phyloP scores from a whole-genome alignment of 2,113 vertebrate species.

The Columba janthina region DNA sequence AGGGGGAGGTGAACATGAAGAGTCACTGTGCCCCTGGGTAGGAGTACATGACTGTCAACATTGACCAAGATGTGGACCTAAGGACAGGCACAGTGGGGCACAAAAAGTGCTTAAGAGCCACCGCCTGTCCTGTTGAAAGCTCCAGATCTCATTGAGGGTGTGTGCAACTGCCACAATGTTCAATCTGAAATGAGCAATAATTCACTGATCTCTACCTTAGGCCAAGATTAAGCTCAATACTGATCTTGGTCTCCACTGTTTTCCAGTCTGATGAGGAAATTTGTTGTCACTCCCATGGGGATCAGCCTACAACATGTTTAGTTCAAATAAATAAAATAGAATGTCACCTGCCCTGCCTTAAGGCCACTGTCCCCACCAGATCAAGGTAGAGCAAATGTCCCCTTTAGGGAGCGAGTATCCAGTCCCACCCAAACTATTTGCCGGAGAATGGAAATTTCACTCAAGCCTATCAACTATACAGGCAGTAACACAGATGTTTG shows the following conservation, averaged over 20 bases:
- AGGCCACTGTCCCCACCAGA: background rate
- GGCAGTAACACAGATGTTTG: slow-evolving; percentile 29
- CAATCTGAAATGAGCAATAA: background rate
- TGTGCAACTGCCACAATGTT: background rate
- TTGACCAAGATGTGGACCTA: too few species aligned
- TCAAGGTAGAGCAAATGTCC: background rate
- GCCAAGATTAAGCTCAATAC: background rate
- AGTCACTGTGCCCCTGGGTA: too few species aligned
- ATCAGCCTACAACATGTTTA: background rate
- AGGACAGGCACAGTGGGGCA: too few species aligned
- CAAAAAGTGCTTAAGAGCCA: too few species aligned
- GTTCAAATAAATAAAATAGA: background rate
- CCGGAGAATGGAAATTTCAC: background rate
- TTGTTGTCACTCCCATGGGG: background rate
- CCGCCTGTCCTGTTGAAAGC: too few species aligned
- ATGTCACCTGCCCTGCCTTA: background rate
- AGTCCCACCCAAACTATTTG: background rate
- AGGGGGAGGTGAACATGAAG: too few species aligned
- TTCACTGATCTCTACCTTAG: background rate
- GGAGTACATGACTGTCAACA: too few species aligned
- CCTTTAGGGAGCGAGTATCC: background rate
- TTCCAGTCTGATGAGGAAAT: background rate
- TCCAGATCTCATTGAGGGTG: too few species aligned
- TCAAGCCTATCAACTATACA: background rate
- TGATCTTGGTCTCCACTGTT: background rate